Conservation (phyloP, 2,113 vertebrate species). For the Anthoscopus minutus region DNA sequence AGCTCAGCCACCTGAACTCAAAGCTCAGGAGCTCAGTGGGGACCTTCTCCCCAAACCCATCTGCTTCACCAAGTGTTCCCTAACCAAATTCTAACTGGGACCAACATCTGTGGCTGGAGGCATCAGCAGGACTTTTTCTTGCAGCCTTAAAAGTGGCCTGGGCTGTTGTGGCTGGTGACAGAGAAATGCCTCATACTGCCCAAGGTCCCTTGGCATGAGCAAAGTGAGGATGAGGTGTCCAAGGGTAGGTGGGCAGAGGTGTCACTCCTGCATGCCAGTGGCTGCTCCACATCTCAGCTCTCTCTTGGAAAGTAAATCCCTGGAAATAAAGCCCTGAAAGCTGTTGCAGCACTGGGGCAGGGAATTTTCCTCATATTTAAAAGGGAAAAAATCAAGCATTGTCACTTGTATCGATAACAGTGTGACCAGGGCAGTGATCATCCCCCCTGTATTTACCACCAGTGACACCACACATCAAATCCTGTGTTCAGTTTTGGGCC, state of each 20-base stretch:
- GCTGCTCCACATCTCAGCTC: background rate
- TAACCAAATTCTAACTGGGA: background rate
- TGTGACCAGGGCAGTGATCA: background rate
- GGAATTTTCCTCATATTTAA: background rate
- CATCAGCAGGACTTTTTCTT: background rate
- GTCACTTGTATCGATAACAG: background rate
- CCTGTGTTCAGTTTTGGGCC: background rate
- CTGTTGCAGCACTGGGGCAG: accelerated
- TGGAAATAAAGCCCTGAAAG: background rate
- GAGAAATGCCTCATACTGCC: accelerated
- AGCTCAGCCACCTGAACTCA: background rate
- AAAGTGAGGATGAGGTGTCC: accelerated
- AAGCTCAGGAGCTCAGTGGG: background rate
- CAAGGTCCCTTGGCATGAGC: background rate
- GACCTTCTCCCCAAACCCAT: background rate
- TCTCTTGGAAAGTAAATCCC: background rate
- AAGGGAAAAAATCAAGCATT: background rate
- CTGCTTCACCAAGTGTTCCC: background rate
- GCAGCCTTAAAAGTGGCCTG: background rate
- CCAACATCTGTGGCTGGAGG: background rate
- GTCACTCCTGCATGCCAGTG: background rate
- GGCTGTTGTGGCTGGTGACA: background rate
- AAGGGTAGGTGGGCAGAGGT: background rate
- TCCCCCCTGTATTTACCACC: background rate
- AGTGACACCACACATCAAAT: background rate